phyloP scores from a whole-genome alignment of 2,888 invertebrate species.

The Pheosia tremula region DNA sequence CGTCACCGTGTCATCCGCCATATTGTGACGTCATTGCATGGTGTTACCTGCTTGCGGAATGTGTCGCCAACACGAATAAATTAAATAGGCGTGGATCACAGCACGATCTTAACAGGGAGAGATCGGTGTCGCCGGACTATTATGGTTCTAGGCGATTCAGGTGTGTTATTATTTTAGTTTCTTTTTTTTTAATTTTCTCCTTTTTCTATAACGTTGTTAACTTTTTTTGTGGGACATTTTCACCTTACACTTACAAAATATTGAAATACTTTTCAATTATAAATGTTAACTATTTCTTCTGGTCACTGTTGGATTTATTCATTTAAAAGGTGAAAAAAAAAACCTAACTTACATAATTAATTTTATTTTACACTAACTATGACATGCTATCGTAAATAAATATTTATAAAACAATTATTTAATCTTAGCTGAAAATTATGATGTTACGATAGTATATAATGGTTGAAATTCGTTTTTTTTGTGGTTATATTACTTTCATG shows the following conservation, averaged over 20 bases:
- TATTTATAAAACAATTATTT: too few relatives aligned
- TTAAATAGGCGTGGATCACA: slow-evolving; percentile 88
- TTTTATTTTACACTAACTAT: neutral
- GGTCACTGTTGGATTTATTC: neutral
- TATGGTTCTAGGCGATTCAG: slow-evolving; percentile 90
- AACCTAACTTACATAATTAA: neutral
- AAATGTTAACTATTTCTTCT: neutral
- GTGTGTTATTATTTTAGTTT: slow-evolving; percentile 79
- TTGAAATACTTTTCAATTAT: neutral
- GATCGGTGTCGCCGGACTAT: slow-evolving; percentile 90
- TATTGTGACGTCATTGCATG: slow-evolving; percentile 80
- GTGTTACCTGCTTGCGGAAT: slow-evolving; percentile 53
- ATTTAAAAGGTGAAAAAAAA: neutral
- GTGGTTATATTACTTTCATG: slow-evolving; percentile 20
- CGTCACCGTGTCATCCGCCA: slow-evolving; percentile 56
- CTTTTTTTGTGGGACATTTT: slow-evolving; percentile 11
- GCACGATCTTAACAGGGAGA: slow-evolving; percentile 87
- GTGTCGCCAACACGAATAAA: slow-evolving; percentile 46
- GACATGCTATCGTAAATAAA: neutral
- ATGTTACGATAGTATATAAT: neutral
- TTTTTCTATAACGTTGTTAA: slow-evolving; percentile 4
- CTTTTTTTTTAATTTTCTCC: slow-evolving; percentile 8
- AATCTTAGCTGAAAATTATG: neutral
- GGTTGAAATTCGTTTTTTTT: slow-evolving; percentile 4
- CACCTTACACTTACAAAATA: neutral